Evolutionary conservation across 2,888 invertebrate species (phyloP), one percentile per base, ranked within the genome.

Genomic region (Megamerina dolium): DNA sequence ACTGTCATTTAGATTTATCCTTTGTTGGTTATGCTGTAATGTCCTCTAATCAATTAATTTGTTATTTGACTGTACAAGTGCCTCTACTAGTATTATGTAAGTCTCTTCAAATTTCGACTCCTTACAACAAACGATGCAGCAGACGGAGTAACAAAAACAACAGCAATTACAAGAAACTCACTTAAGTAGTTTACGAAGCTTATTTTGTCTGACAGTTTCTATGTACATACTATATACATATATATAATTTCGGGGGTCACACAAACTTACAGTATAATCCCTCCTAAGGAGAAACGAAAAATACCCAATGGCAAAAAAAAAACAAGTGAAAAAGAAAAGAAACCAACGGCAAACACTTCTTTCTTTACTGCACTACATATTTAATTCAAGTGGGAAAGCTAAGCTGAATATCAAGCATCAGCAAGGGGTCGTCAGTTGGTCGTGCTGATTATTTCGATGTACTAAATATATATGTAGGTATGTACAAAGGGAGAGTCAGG

Each of bases 11-110:
- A 36, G 41, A 41, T 41, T 41, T 51, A 51, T 52, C 46, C 48
- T 50, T 49, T 49, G 47, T 47, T 50, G 49, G 53, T 48, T 48
- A 50, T 49, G 53, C 53, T 49, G 52, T 51, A 51, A 52, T 52
- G 53, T 55, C 53, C 53, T 51, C 53, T 52, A 55, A 55, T 55
- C 53, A 55, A 55, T 55, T 55, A 53, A 55, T 55, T 55, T 53
- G 50, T 50, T 52, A 52, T 49, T 32, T 43, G 29, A 36, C 34
- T 27, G 29, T 34, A 5, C 27, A 29, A n/a, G 8, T 19, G 6
- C 20, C n/a, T n/a, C n/a, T n/a, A n/a, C n/a, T n/a, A n/a, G 14
- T 16, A 17, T 18, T 18, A 17, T 18, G 18, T 10, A 23, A 23
- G 23, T 23, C 10, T 23, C 23, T 23, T 23, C 23, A 23, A 23